Percentiles rank a stretch among this genome's conserved stretches.
Evolutionary conservation across 1,140 invertebrate genomes (phyloP).

Genomic region (Pollicipes pollicipes): DNA sequence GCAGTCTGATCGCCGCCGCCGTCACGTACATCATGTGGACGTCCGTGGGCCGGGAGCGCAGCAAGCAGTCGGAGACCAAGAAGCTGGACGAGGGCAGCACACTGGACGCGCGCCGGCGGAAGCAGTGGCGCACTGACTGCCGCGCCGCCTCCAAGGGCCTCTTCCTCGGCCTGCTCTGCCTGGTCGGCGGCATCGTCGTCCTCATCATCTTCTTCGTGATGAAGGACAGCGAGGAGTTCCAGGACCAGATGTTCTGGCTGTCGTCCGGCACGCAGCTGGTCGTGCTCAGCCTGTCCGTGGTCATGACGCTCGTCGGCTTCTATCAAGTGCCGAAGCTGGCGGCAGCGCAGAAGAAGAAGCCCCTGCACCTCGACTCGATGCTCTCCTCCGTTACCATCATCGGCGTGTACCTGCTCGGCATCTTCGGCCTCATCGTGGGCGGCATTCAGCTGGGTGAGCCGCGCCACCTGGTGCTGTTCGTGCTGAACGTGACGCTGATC

Average conservation of each 20-base stretch:
- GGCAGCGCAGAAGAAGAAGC: constrained; percentile 21
- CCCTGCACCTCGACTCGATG: constrained; percentile 30
- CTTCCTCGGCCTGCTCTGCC: constrained; percentile 39
- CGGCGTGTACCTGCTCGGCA: constrained; percentile 38
- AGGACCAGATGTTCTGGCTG: constrained; percentile 27
- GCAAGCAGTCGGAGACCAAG: constrained; percentile 15
- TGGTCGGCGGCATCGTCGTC: constrained; percentile 40
- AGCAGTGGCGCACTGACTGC: constrained; percentile 27
- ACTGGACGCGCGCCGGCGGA: constrained; percentile 12
- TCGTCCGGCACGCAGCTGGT: constrained; percentile 24
- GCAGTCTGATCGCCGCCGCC: constrained; percentile 39
- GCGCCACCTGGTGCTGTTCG: constrained; percentile 30
- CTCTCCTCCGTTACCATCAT: constrained; percentile 34
- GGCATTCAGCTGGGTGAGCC: constrained; percentile 19
- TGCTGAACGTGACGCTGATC: constrained; percentile 31
- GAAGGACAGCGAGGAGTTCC: constrained; percentile 36
- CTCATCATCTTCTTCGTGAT: constrained; percentile 45
- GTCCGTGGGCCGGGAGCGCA: constrained; percentile 32
- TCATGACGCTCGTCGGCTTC: constrained; percentile 26
- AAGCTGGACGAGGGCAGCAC: constrained; percentile 12
- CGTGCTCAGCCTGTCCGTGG: constrained; percentile 27
- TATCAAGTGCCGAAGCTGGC: constrained; percentile 30
- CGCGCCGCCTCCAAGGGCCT: constrained; percentile 39
- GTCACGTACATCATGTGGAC: constrained; percentile 43
- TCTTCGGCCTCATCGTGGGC: constrained; percentile 35